Conservation (phyloP, 2,888 invertebrate genomes). For the Sericinus montela region DNA sequence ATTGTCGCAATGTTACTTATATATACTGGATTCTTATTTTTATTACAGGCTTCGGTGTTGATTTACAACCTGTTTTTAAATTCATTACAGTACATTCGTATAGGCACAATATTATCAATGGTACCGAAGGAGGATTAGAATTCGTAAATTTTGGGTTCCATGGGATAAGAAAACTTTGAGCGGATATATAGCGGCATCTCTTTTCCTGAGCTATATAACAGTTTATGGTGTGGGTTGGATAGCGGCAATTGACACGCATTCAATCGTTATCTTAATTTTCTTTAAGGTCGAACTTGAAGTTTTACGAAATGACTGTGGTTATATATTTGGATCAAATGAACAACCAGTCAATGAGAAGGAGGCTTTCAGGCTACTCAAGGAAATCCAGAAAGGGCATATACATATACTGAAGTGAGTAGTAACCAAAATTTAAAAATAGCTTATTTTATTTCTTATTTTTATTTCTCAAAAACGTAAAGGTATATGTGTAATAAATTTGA, state of each 20-base stretch:
- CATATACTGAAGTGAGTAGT: conserved; percentile 3
- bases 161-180: background rate
- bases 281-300: conserved; percentile 10
- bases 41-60: background rate
- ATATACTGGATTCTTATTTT: background rate
- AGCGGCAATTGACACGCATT: background rate
- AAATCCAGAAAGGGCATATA: conserved; percentile 1
- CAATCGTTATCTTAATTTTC: conserved; percentile 6
- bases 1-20: conserved; percentile 6
- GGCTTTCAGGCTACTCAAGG: background rate
- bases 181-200: background rate
- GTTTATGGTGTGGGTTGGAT: conserved; percentile 1
- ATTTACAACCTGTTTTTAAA: background rate
- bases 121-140: background rate
- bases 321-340: conserved; percentile 1
- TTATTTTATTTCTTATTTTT: too few species aligned
- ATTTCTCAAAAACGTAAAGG: too few species aligned
- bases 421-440: too few species aligned
- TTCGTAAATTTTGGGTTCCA: conserved; percentile 4
- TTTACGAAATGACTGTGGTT: conserved; percentile 1
- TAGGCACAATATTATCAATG: background rate
- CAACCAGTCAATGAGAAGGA: background rate
- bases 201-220: background rate
- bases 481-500: too few species aligned
- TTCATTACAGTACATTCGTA: background rate